Conservation (phyloP, 1,140 invertebrate genomes). For the Ladona fulva region DNA sequence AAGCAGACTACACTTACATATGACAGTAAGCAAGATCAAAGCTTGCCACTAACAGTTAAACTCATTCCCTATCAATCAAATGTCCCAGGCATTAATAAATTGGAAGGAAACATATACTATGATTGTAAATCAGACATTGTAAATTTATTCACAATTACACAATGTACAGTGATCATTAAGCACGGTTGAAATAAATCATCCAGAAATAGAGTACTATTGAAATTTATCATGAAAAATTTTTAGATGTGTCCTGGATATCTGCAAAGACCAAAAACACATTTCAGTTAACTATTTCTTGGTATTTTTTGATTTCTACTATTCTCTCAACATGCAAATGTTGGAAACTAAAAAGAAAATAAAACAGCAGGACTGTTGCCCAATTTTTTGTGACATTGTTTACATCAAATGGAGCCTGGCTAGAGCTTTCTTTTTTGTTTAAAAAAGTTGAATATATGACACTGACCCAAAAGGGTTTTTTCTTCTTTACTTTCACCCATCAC, state of each 20-base stretch:
- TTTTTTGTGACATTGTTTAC: not conserved
- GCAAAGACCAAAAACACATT: not conserved
- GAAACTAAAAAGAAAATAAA: not conserved
- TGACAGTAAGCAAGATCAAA: too few species aligned
- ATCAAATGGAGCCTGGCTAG: not conserved
- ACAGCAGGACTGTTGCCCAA: slow-evolving; percentile 1
- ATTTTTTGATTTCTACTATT: not conserved
- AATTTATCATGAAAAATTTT: not conserved
- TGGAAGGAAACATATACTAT: not conserved
- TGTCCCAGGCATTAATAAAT: too few species aligned
- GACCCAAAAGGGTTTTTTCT: not conserved
- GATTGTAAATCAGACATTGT: slow-evolving; percentile 31
- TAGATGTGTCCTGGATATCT: not conserved
- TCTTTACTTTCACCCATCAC: not conserved
- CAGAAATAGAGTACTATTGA: slow-evolving; percentile 22
- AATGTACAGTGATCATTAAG: slow-evolving; percentile 33
- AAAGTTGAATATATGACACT: slow-evolving; percentile 10
- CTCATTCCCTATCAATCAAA: too few species aligned
- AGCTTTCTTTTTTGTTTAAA: slow-evolving; percentile 8
- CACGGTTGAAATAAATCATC: slow-evolving; percentile 28
- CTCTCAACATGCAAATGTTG: slow-evolving; percentile 9
- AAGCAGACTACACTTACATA: too few species aligned
- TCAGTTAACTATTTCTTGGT: not conserved
- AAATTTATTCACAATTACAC: slow-evolving; percentile 35
- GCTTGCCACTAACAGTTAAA: too few species aligned